A percentile compares a stretch with the other conserved stretches of the same genome.
Conservation (phyloP, 2,797 vertebrate species). For the Mallotus villosus region DNA sequence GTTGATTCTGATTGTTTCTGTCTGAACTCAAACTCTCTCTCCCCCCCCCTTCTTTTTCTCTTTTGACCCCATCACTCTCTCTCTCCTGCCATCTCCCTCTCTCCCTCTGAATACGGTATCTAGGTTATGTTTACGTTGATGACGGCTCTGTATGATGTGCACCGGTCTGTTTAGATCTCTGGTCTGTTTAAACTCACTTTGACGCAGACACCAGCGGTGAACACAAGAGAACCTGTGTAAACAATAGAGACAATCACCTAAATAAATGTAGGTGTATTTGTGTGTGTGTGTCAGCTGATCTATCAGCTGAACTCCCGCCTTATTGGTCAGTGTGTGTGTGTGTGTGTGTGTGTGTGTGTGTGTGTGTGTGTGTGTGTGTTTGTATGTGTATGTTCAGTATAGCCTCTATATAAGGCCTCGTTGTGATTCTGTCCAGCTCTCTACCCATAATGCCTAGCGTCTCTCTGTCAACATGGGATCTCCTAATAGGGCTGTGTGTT, state of each 20-base stretch:
- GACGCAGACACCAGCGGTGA: no score
- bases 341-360: conserved; percentile 14
- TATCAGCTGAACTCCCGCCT: no score
- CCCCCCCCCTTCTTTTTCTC: neutral
- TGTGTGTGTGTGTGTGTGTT: conserved; percentile 22
- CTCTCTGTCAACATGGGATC: conserved; percentile 50
- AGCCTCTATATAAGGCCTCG: conserved; percentile 57
- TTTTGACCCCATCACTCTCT: neutral
- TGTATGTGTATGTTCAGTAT: conserved; percentile 13
- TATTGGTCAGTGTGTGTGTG: conserved; percentile 9
- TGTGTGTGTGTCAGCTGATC: conserved; percentile 23
- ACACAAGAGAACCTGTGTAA: no score
- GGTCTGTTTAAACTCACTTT: no score
- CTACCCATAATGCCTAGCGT: conserved; percentile 50
- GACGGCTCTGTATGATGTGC: no score
- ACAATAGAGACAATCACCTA: no score
- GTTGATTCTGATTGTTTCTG: conserved; percentile 42
- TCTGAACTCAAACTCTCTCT: conserved; percentile 53
- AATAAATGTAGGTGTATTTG: neutral
- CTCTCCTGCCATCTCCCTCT: conserved; percentile 7
- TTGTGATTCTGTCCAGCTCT: conserved; percentile 24
- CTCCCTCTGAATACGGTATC: neutral
- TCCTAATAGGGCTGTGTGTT: conserved; percentile 55
- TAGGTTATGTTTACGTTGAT: no score
- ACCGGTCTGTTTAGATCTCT: no score